Evolutionary conservation across 2,113 vertebrate species (phyloP), one percentile per base, ranked within the genome.

Genomic region (Dicaeum eximium): DNA sequence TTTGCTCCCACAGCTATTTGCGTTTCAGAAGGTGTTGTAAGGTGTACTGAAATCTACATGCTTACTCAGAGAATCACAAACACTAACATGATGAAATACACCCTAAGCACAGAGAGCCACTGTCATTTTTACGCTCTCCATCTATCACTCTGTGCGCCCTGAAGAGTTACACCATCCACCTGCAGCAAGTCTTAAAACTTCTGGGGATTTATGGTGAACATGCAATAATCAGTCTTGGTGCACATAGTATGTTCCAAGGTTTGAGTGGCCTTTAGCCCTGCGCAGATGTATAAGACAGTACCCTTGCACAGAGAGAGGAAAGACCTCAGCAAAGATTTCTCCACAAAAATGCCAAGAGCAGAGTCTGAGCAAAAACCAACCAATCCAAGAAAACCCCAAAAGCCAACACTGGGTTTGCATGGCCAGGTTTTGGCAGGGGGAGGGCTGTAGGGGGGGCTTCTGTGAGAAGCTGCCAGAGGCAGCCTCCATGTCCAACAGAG

Each of bases 231-330:
- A 69, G 28, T 72, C 44, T 20, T 44, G 54, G n/a, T 28, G 38
- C 7, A 71, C 21, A 79, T 0, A 66, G 33, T 18, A 16, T 0
- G 0, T 44, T 25, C 54, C 37, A 24, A 54, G 13, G 28, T 28
- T 58, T 71, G 48, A 81, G 53, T 67, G 72, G 65, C 61, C 70
- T 42, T 93, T 51, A 88, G 47, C 35, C 31, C 35, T 30, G 4
- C 4, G 30, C 10, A 81, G 42, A 50, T 10, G 2, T 13, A 4
- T 10, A 70, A 31, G 18, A 33, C 22, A 5, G 31, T 12, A 44
- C 7, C 31, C 17, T 37, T 33, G 31, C 28, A 82, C 9, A 58
- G 42, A 40, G 28, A 53, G 24, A 6, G 30, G 48, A 79, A 69
- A 12, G 25, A 71, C 27, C 25, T 11, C 1, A 2, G 37, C 58